Evolutionary conservation across 2,113 vertebrate genomes (phyloP).

Genomic region (Apaloderma vittatum): DNA sequence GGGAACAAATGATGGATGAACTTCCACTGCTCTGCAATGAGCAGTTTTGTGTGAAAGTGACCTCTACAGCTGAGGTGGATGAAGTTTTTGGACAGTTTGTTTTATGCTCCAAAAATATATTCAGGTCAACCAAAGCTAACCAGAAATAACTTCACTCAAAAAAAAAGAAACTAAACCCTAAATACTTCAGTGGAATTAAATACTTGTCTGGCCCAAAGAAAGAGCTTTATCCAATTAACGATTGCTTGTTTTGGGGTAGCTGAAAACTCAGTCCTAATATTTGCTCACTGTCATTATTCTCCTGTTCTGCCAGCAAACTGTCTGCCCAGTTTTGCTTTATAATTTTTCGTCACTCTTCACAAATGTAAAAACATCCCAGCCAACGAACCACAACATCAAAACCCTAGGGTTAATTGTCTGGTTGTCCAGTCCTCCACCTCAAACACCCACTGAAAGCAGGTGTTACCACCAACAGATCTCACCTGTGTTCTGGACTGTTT

Average conservation of each 20-base stretch:
- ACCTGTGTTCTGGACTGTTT: neutral
- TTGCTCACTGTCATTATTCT: neutral
- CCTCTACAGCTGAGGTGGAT: neutral
- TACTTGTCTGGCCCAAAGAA: neutral
- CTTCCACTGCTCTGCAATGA: neutral
- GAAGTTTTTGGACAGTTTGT: neutral
- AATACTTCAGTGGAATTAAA: neutral
- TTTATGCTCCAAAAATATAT: neutral
- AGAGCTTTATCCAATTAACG: neutral
- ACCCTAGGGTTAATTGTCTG: neutral
- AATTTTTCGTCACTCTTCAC: neutral
- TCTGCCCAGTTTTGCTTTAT: neutral
- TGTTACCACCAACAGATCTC: neutral
- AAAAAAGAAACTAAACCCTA: neutral
- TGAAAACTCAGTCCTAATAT: neutral
- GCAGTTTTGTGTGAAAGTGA: slow-evolving; percentile 25
- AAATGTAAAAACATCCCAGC: neutral
- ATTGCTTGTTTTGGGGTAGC: neutral
- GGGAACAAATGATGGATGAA: neutral
- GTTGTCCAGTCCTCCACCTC: neutral
- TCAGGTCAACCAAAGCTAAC: neutral
- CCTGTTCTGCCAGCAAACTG: neutral
- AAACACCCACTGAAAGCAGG: neutral
- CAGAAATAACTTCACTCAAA: neutral
- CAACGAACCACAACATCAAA: neutral